Conservation (phyloP, 92 coral and sea anemone genomes). For the Zoanthus sociatus region DNA sequence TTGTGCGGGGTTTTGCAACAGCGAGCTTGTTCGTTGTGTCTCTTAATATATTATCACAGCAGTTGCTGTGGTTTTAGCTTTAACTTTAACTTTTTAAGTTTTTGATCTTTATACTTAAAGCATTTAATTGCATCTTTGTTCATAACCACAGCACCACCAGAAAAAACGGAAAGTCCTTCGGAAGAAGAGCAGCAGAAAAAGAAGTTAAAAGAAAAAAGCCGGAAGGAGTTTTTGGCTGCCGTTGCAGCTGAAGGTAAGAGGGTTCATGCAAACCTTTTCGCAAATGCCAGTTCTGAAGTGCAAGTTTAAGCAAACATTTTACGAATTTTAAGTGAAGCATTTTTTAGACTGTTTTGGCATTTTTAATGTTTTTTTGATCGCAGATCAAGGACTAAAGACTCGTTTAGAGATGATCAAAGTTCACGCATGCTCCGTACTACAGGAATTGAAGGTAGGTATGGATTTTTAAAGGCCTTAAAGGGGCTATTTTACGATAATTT, state of each 20-base stretch:
- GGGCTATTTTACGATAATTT: neutral
- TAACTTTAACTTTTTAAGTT: too few species aligned
- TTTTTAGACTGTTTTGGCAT: neutral
- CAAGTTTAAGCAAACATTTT: too few species aligned
- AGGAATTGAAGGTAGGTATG: slow-evolving; percentile 86
- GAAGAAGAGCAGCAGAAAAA: slow-evolving; percentile 91
- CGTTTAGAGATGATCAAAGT: slow-evolving; percentile 91
- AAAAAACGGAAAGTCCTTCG: slow-evolving; percentile 80
- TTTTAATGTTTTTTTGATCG: neutral
- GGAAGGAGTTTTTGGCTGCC: slow-evolving; percentile 93
- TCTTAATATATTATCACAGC: too few species aligned
- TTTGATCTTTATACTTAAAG: neutral
- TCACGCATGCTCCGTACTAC: slow-evolving; percentile 88
- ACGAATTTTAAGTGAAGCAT: neutral
- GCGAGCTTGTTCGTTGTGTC: too few species aligned
- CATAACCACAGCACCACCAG: slow-evolving; percentile 66
- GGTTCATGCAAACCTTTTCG: neutral
- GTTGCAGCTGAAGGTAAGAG: slow-evolving; percentile 86
- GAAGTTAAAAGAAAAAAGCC: slow-evolving; percentile 75
- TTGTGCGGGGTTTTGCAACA: too few species aligned
- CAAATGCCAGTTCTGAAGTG: too few species aligned
- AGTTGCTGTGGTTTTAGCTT: too few species aligned
- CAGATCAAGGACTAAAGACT: slow-evolving; percentile 84
- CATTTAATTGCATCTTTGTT: too few species aligned
- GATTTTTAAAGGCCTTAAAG: neutral